phyloP scores from a whole-genome alignment of 2,113 vertebrate species.

The Cheilinus undulatus region DNA sequence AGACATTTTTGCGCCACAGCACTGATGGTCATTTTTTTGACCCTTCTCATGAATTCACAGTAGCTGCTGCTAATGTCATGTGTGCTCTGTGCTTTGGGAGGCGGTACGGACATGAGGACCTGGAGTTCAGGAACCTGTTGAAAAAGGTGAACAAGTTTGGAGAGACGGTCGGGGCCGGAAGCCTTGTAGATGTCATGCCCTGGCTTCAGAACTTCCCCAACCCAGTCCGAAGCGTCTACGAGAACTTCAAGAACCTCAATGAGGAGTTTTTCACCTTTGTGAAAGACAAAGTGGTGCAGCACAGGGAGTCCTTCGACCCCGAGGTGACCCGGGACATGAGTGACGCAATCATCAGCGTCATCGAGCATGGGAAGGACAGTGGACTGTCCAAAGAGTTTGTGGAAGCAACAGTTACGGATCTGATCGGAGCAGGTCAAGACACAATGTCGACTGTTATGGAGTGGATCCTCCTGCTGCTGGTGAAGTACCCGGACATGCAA shows the following conservation, averaged over 20 bases:
- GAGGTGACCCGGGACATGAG: conserved; percentile 83
- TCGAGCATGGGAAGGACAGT: conserved; percentile 76
- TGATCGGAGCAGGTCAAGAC: conserved; percentile 90
- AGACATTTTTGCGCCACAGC: conserved; percentile 76
- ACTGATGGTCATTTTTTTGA: conserved; percentile 76
- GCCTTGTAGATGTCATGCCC: conserved; percentile 90
- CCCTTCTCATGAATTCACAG: conserved; percentile 81
- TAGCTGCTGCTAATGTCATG: conserved; percentile 88
- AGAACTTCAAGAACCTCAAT: conserved; percentile 87
- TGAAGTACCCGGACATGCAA: conserved; percentile 85
- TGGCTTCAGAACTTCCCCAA: conserved; percentile 91
- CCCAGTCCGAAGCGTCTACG: conserved; percentile 86
- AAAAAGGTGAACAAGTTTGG: conserved; percentile 84
- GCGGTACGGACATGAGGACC: conserved; percentile 85
- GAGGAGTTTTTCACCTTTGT: conserved; percentile 86
- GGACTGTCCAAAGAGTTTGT: conserved; percentile 82
- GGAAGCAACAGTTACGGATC: conserved; percentile 85
- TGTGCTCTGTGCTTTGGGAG: conserved; percentile 90
- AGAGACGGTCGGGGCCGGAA: conserved; percentile 89
- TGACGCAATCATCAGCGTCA: conserved; percentile 84
- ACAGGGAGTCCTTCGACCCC: conserved; percentile 82
- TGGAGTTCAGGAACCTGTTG: conserved; percentile 86
- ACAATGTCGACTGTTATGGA: conserved; percentile 84
- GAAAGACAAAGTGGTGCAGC: conserved; percentile 82
- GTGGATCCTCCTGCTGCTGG: conserved; percentile 87